These are phyloP conservation scores for Archips crataeganus DNA, from an alignment of 2,888 invertebrate genomes.

Conservation along the genomic window DNA sequence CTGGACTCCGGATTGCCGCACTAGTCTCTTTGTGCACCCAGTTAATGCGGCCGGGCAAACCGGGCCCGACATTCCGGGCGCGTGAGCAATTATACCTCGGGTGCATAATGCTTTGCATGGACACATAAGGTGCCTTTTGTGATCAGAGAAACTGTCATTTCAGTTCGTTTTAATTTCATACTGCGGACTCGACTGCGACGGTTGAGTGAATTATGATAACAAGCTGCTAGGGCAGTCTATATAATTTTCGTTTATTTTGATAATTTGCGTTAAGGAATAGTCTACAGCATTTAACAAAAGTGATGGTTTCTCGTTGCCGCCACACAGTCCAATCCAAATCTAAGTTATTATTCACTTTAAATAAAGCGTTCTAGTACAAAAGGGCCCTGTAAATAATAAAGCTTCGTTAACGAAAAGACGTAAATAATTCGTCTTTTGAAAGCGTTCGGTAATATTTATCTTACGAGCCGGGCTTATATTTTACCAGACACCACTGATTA, in stretches of 20 bases:
- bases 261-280: neutral
- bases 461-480: conserved; percentile 6
- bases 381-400: conserved; percentile 3
- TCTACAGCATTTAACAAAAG: neutral
- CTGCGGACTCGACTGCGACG: conserved; percentile 2
- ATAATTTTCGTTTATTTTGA: neutral
- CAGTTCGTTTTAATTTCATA: conserved; percentile 13
- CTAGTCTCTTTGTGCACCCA: conserved; percentile 20
- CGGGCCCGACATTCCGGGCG: conserved; percentile 31
- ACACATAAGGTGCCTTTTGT: conserved; percentile 29
- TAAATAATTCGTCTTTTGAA: conserved; percentile 10
- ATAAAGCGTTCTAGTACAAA: conserved; percentile 1
- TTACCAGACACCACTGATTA: conserved; percentile 6
- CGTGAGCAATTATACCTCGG: conserved; percentile 35
- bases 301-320: neutral
- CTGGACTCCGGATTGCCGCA: conserved; percentile 14
- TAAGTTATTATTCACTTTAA: neutral
- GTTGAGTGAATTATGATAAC: conserved; percentile 15
- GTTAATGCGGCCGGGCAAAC: conserved; percentile 10
- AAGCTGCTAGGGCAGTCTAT: neutral
- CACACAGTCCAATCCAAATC: neutral
- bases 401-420: conserved; percentile 1
- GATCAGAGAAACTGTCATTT: conserved; percentile 14
- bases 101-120: conserved; percentile 16
- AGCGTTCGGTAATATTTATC: conserved; percentile 9